Evolutionary conservation across 2,888 invertebrate genomes (phyloP).

Genomic region (Tetragonisca angustula): DNA sequence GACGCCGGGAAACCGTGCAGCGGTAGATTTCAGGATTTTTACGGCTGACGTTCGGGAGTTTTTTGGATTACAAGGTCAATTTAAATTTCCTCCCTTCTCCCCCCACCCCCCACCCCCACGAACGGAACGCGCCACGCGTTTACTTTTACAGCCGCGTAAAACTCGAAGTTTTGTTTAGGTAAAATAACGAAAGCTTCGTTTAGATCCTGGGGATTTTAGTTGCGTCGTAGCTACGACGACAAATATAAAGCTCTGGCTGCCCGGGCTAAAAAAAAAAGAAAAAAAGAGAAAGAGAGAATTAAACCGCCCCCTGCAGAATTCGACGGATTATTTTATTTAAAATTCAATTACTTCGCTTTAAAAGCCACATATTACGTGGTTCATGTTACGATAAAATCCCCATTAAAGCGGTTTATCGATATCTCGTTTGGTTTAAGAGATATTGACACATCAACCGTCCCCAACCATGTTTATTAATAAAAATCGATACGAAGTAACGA

Average conservation of each 20-base stretch:
- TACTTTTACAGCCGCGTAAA: background rate
- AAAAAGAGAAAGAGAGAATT: background rate
- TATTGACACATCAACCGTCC: background rate
- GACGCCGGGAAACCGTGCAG: background rate
- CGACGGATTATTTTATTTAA: constrained; percentile 1
- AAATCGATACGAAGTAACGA: background rate
- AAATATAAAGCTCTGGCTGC: background rate
- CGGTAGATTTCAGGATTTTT: background rate
- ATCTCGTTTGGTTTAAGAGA: background rate
- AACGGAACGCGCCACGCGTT: background rate
- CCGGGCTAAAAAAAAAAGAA: too few relatives aligned
- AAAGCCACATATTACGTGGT: constrained; percentile 1
- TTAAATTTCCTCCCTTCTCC: background rate
- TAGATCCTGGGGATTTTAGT: too few relatives aligned
- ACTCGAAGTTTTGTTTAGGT: background rate
- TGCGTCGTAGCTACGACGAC: background rate
- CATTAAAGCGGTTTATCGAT: background rate
- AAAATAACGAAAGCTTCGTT: background rate
- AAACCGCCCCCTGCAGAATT: background rate
- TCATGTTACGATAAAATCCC: constrained; percentile 7
- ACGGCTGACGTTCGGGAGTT: background rate
- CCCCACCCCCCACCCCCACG: background rate
- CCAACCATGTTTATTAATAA: background rate
- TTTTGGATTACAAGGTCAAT: background rate
- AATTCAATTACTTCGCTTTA: background rate